A percentile compares a stretch with the other conserved stretches of the same genome.
Evolutionary conservation across 2,888 invertebrate species (phyloP).

Genomic region (Tinea trinotella): DNA sequence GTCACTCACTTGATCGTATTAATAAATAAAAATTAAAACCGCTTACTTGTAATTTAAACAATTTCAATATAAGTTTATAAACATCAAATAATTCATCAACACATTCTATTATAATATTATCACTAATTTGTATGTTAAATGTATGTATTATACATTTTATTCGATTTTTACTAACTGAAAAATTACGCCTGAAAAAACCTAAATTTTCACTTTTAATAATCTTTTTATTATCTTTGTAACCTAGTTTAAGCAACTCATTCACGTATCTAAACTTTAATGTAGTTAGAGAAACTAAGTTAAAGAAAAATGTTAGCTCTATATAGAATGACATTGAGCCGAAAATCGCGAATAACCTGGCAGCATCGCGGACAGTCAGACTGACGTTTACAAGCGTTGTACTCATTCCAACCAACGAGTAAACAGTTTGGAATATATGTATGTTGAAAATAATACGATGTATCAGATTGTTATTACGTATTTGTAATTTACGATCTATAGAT

Average conservation of each 20-base stretch:
- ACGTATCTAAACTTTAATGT: background rate
- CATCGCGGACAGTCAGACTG: background rate
- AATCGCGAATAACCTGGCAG: background rate
- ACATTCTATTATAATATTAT: background rate
- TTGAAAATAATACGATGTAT: background rate
- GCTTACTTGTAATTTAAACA: slow-evolving; percentile 1
- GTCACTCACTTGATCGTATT: background rate
- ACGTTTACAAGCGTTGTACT: background rate
- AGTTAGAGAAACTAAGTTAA: background rate
- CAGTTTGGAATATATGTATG: background rate
- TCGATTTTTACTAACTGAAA: background rate
- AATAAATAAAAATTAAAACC: background rate
- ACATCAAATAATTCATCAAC: background rate
- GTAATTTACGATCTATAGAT: background rate
- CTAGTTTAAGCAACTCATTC: background rate
- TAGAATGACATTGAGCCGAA: background rate
- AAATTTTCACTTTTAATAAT: background rate
- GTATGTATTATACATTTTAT: background rate
- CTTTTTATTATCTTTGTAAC: background rate
- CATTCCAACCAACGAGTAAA: background rate
- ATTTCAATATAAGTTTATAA: background rate
- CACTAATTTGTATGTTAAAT: background rate
- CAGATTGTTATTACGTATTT: background rate
- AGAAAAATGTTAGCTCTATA: slow-evolving; percentile 3
- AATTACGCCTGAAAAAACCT: background rate